phyloP scores from a whole-genome alignment of 2,888 invertebrate species.

The Eudemis profundana region DNA sequence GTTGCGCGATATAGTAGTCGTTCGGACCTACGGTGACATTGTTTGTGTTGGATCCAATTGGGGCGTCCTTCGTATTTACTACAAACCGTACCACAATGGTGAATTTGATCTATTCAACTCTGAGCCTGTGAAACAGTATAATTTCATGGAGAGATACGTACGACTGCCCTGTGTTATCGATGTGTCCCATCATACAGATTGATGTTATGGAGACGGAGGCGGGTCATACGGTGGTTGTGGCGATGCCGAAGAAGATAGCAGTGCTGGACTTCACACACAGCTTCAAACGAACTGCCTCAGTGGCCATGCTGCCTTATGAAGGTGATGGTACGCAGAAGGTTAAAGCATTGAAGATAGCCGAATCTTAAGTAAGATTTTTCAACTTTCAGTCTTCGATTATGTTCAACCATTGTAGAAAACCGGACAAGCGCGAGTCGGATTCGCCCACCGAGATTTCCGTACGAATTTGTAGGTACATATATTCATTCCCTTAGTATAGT shows the following conservation, averaged over 20 bases:
- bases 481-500: too few relatives aligned
- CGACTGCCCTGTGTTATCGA: conserved; percentile 64
- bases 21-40: conserved; percentile 67
- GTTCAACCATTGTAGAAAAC: too few relatives aligned
- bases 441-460: too few relatives aligned
- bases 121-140: conserved; percentile 66
- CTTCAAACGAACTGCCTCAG: conserved; percentile 54
- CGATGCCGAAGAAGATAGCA: conserved; percentile 73
- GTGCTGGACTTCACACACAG: conserved; percentile 64
- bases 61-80: conserved; percentile 69
- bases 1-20: conserved; percentile 60
- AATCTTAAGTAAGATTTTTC: neutral
- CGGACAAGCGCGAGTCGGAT: too few relatives aligned
- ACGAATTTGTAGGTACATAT: too few relatives aligned
- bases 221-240: conserved; percentile 69
- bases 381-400: too few relatives aligned
- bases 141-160: conserved; percentile 66
- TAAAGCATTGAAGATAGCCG: conserved; percentile 37
- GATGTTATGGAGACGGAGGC: conserved; percentile 66
- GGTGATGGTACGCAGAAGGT: conserved; percentile 50
- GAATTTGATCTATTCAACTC: conserved; percentile 65
- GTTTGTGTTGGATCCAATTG: conserved; percentile 70
- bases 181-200: conserved; percentile 67
- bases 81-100: conserved; percentile 60
- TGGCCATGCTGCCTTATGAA: conserved; percentile 57